Conservation (phyloP, 2,888 invertebrate genomes). For the Drosophila subsilvestris region DNA sequence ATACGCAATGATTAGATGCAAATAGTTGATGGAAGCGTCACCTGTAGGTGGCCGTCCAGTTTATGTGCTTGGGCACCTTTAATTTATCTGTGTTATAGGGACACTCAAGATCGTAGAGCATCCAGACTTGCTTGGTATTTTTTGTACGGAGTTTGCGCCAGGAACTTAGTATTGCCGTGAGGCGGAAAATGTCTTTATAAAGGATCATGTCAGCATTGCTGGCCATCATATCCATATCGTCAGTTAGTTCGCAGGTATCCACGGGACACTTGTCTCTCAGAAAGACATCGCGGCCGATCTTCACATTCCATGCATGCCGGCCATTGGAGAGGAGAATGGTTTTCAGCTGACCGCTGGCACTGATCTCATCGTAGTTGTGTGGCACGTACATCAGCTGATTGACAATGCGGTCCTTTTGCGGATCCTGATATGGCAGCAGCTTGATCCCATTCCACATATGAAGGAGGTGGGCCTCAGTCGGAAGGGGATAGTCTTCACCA, state of each 20-base stretch:
- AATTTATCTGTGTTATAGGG: slow-evolving; percentile 96
- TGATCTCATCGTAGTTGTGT: slow-evolving; percentile 88
- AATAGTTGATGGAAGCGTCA: slow-evolving; percentile 79
- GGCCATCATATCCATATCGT: slow-evolving; percentile 89
- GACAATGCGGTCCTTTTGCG: slow-evolving; percentile 89
- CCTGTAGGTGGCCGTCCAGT: slow-evolving; percentile 98
- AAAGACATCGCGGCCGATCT: slow-evolving; percentile 88
- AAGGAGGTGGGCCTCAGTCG: slow-evolving; percentile 83
- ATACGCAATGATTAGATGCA: neutral
- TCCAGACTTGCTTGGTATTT: slow-evolving; percentile 91
- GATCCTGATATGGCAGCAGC: slow-evolving; percentile 91
- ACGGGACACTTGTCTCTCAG: slow-evolving; percentile 92
- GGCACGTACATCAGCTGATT: slow-evolving; percentile 95
- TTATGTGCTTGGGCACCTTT: slow-evolving; percentile 91
- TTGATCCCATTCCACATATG: slow-evolving; percentile 84
- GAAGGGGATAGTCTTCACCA: slow-evolving; percentile 88
- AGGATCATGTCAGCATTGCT: slow-evolving; percentile 93
- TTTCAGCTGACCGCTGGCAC: slow-evolving; percentile 82
- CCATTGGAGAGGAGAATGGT: slow-evolving; percentile 90
- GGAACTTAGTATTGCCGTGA: slow-evolving; percentile 87
- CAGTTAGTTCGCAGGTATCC: slow-evolving; percentile 91
- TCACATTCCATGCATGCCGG: slow-evolving; percentile 90
- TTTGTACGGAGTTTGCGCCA: slow-evolving; percentile 85
- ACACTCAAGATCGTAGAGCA: slow-evolving; percentile 96
- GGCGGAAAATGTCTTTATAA: slow-evolving; percentile 90